phyloP scores from a whole-genome alignment of 2,797 vertebrate species.

The Psittacula echo region DNA sequence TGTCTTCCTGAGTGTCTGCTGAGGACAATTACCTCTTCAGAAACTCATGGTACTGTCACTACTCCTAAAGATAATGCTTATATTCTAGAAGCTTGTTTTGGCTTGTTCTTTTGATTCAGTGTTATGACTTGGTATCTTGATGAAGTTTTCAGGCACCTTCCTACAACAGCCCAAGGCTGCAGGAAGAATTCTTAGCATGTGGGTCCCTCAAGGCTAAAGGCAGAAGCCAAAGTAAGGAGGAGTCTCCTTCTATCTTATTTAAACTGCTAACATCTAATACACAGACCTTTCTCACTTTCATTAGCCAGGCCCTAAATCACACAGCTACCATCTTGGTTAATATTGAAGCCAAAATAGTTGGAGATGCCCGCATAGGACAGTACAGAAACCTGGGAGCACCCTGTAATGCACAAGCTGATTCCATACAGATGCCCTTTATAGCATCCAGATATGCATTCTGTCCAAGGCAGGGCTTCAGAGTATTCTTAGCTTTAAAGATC shows the following conservation, averaged over 20 bases:
- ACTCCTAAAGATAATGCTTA: background rate
- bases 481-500: background rate
- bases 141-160: background rate
- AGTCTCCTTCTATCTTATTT: background rate
- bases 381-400: background rate
- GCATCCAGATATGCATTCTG: background rate
- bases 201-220: background rate
- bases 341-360: background rate
- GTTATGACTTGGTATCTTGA: background rate
- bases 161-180: background rate
- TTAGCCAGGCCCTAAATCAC: background rate
- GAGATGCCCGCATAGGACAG: rapidly evolving
- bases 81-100: background rate
- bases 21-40: background rate
- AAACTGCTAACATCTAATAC: background rate
- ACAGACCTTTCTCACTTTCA: background rate
- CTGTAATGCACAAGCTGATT: background rate
- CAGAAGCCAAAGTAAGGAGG: background rate
- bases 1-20: background rate
- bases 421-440: background rate
- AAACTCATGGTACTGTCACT: background rate
- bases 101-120: background rate
- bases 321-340: rapidly evolving
- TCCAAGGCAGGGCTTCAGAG: background rate
- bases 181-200: background rate